Evolutionary conservation across 2,797 vertebrate species (phyloP), one percentile per base, ranked within the genome.

Genomic region (Labroides dimidiatus): DNA sequence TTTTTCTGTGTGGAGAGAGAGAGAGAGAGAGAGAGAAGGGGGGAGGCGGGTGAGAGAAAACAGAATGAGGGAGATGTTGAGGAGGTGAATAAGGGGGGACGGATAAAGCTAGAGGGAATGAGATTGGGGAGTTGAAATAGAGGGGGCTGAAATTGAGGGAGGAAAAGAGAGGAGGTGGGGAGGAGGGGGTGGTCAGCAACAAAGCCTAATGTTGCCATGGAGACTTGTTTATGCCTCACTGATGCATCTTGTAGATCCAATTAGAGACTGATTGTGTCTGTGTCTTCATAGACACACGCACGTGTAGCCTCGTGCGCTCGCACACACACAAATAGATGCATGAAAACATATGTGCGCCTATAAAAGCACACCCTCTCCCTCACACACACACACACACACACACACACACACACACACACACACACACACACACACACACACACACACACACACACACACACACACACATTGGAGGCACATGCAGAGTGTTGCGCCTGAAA

Each of bases 201-300:
- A 92, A 93, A 92, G 93, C 90, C 89, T 68, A 43, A 81, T 13
- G 95, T 97, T 96, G 89, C 95, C 93, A 96, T 96, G 93, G 93
- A 39, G 88, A 97, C 95, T 71, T 85, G 86, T 95, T 95, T 95
- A 92, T 95, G 96, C 94, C 94, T 96, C 94, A 92, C 93, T 96
- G 94, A 93, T 96, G 95, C 88, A 92, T 95, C 90, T 92, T 96
- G 96, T 96, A 96, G 96, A 95, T 96, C 95, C 94, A 93, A 95
- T 96, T 96, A 94, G 94, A 92, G 94, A 79, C 90, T 93, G 94
- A 96, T 96, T 95, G 94, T 93, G 92, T 93, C 94, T 93, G 93
- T 95, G 94, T 96, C 93, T 95, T 94, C 84, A 82, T 87, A 86
- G 82, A 83, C 75, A 77, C 83, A 78, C 9, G 63, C 86, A 89